Evolutionary conservation across 2,888 invertebrate species (phyloP).

Genomic region (Apotomis turbidana): DNA sequence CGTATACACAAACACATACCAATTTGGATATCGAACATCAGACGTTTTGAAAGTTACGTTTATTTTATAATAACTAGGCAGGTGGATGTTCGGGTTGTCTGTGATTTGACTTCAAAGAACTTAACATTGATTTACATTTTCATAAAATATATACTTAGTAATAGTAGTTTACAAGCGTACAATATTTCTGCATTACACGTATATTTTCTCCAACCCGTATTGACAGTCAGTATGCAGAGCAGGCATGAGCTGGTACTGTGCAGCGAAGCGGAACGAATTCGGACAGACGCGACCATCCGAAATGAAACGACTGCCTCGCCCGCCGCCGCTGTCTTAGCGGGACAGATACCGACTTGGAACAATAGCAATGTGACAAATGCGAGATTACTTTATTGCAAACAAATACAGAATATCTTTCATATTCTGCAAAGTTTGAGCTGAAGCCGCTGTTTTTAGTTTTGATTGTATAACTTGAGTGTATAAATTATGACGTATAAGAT

Average conservation of each 20-base stretch:
- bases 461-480: too few relatives aligned
- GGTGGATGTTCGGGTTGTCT: too few relatives aligned
- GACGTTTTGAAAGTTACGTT: too few relatives aligned
- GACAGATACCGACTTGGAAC: background rate
- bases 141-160: too few relatives aligned
- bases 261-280: constrained; percentile 8
- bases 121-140: too few relatives aligned
- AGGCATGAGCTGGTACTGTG: constrained; percentile 7
- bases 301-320: constrained; percentile 7
- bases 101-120: too few relatives aligned
- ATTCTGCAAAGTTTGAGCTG: background rate
- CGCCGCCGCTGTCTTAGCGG: constrained; percentile 8
- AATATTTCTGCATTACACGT: background rate
- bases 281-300: constrained; percentile 1
- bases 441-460: too few relatives aligned
- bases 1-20: too few relatives aligned
- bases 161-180: too few relatives aligned
- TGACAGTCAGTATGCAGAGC: constrained; percentile 10
- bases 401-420: background rate
- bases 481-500: too few relatives aligned
- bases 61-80: too few relatives aligned
- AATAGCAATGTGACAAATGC: constrained; percentile 1
- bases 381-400: background rate
- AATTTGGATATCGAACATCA: too few relatives aligned
- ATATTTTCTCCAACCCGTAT: background rate